These are phyloP conservation scores for Eledona agricola DNA, from an alignment of 2,888 invertebrate genomes.

Conservation along the genomic window DNA sequence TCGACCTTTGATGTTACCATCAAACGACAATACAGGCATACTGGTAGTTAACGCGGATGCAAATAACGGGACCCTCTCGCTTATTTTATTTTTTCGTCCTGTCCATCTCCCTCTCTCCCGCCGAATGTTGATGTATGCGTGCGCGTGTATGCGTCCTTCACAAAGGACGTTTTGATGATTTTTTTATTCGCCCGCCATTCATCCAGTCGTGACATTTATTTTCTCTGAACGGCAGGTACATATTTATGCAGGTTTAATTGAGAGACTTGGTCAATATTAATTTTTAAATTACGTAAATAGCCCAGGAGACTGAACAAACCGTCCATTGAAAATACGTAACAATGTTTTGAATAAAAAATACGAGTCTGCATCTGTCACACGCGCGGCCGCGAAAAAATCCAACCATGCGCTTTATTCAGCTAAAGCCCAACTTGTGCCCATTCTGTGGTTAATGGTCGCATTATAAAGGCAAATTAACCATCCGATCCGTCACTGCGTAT, in stretches of 20 bases:
- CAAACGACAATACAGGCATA: slow-evolving; percentile 38
- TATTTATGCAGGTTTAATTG: slow-evolving; percentile 28
- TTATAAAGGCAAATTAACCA: slow-evolving; percentile 5
- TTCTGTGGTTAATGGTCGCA: too few species aligned
- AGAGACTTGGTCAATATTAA: slow-evolving; percentile 16
- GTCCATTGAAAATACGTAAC: too few species aligned
- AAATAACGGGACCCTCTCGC: slow-evolving; percentile 26
- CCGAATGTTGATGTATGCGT: too few species aligned
- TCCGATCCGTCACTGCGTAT: not conserved
- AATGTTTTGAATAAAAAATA: too few species aligned
- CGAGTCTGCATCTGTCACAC: too few species aligned
- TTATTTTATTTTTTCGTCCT: slow-evolving; percentile 8
- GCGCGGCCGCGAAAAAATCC: too few species aligned
- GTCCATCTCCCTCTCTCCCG: too few species aligned
- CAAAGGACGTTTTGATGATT: slow-evolving; percentile 29
- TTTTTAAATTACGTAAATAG: too few species aligned
- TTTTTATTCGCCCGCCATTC: slow-evolving; percentile 21
- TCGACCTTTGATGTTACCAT: slow-evolving; percentile 37
- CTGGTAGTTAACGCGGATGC: slow-evolving; percentile 38
- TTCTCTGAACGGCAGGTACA: slow-evolving; percentile 14
- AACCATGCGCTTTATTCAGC: too few species aligned
- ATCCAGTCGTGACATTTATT: slow-evolving; percentile 30
- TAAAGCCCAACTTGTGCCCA: too few species aligned
- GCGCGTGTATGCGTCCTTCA: slow-evolving; percentile 9
- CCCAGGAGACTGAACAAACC: too few species aligned